phyloP scores from a whole-genome alignment of 2,888 invertebrate genomes.

The Yponomeuta malinellus region DNA sequence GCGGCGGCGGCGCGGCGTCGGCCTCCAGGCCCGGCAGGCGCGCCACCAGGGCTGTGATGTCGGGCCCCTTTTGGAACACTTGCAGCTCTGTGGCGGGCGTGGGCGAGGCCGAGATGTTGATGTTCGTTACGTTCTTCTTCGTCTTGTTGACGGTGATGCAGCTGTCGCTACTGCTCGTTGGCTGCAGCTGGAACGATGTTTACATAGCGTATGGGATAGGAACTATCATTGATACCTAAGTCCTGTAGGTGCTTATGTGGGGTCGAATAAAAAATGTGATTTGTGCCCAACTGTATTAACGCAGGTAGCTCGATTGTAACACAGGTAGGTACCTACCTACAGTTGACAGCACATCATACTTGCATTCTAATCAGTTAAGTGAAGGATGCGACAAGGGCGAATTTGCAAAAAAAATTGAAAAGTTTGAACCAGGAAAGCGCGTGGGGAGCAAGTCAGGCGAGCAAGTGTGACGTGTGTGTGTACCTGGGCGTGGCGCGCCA shows the following conservation, averaged over 20 bases:
- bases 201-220: background rate
- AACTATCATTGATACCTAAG: background rate
- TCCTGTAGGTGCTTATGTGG: no score
- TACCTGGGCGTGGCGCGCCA: constrained; percentile 62
- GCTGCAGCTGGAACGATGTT: constrained; percentile 44
- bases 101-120: constrained; percentile 78
- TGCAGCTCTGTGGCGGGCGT: constrained; percentile 70
- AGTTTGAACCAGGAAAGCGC: background rate
- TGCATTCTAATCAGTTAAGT: background rate
- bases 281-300: no score
- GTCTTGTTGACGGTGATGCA: constrained; percentile 75
- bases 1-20: constrained; percentile 53
- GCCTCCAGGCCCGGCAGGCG: constrained; percentile 76
- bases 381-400: background rate
- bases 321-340: no score
- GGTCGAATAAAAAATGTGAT: background rate
- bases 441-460: background rate
- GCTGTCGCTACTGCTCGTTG: constrained; percentile 56
- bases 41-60: constrained; percentile 84
- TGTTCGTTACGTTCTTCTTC: constrained; percentile 81
- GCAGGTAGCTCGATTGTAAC: no score
- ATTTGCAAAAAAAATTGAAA: background rate
- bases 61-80: constrained; percentile 87
- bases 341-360: no score
- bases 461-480: background rate